Evolutionary conservation across 2,113 vertebrate species (phyloP), one percentile per base, ranked within the genome.

Genomic region (Narcine bancroftii): DNA sequence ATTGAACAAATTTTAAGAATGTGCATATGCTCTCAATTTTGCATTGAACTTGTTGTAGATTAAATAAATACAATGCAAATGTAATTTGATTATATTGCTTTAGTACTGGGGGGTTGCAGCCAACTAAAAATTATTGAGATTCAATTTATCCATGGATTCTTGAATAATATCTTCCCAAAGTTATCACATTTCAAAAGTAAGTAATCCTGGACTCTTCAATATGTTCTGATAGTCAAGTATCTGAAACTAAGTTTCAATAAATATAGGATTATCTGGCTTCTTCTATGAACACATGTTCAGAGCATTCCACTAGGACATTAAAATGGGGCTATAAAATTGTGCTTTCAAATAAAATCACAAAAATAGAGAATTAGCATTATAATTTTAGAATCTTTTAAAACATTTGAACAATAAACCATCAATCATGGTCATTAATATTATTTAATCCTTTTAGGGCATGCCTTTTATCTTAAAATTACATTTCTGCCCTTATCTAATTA

Each of bases 401-500:
- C 10, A 7, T 87, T 11, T 45, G 24, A 24, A 69, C 66, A 89
- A 89, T 45, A 45, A 45, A 33, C 3, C 26, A 83, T 89, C 65
- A 39, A 33, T 66, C 60, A 29, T 69, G 42, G 39, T 69, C 69
- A 91, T 66, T 45, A 65, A 39, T 89, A 66, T 9, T 13, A 89
- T 42, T 65, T 89, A 42, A 45, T 69, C 63, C 33, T 91, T 91
- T 83, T 45, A 66, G 21, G 66, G 15, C 39, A 13, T 69, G 39
- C 26, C 33, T 91, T n/a, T 45, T 15, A 3, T 63, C n/a, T 89
- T 19, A 42, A 89, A 87, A 87, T 65, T 89, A 69, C 45, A 91
- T 63, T 69, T 91, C 63, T 69, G 39, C 89, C 69, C 89, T 33
- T 11, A 69, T 91, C 63, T 47, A 69, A 69, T 69, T 69, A 91